Conservation (phyloP, 2,888 invertebrate genomes). For the Perizoma affinitatum region DNA sequence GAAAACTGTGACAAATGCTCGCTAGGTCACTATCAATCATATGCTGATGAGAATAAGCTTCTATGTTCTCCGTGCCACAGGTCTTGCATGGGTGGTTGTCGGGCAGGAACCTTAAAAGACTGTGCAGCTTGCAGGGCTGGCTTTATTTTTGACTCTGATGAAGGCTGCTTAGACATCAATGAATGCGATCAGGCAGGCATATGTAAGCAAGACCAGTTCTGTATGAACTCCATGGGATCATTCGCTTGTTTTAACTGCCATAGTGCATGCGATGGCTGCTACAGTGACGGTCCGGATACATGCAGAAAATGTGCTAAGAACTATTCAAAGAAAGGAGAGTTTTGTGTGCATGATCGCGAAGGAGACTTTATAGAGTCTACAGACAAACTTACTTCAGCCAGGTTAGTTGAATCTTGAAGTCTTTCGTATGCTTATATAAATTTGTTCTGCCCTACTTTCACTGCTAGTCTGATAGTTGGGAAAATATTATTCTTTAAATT, state of each 20-base stretch:
- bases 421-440: slow-evolving; percentile 14
- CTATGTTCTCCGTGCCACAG: slow-evolving; percentile 91
- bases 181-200: slow-evolving; percentile 88
- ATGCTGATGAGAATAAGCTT: slow-evolving; percentile 88
- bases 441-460: too few species aligned
- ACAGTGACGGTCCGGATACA: slow-evolving; percentile 96
- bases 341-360: slow-evolving; percentile 88
- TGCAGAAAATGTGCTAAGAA: slow-evolving; percentile 92
- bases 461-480: too few species aligned
- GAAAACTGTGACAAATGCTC: slow-evolving; percentile 91
- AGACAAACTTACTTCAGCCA: slow-evolving; percentile 62
- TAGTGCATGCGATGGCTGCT: slow-evolving; percentile 91
- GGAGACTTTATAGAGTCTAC: slow-evolving; percentile 57
- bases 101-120: slow-evolving; percentile 88
- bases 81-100: slow-evolving; percentile 91
- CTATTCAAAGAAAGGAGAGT: slow-evolving; percentile 88
- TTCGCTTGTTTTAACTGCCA: slow-evolving; percentile 93
- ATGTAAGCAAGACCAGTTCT: slow-evolving; percentile 89
- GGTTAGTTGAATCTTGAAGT: slow-evolving; percentile 50
- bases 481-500: too few species aligned
- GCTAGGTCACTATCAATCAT: slow-evolving; percentile 88
- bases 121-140: slow-evolving; percentile 86
- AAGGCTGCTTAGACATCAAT: slow-evolving; percentile 93
- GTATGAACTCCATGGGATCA: slow-evolving; percentile 94
- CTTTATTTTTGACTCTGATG: slow-evolving; percentile 88